These are phyloP conservation scores for Coelinius sp. DNA, from an alignment of 2,888 invertebrate genomes.

Conservation along the genomic window DNA sequence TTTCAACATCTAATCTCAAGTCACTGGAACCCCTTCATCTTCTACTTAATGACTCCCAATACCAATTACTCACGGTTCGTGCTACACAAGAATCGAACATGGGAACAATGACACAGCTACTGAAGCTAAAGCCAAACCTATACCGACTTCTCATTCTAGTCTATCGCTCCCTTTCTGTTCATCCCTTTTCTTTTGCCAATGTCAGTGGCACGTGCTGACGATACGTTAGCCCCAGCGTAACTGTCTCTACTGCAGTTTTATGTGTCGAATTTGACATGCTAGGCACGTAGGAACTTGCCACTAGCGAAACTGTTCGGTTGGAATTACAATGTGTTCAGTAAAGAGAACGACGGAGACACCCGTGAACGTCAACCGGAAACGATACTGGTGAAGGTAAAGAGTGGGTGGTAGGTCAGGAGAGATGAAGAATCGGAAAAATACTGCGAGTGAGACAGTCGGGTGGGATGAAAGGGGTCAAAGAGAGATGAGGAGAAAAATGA, in stretches of 20 bases:
- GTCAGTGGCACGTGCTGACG: slow-evolving; percentile 66
- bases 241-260: slow-evolving; percentile 68
- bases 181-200: slow-evolving; percentile 36
- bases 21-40: slow-evolving; percentile 40
- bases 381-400: slow-evolving; percentile 32
- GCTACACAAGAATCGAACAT: slow-evolving; percentile 37
- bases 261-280: slow-evolving; percentile 69
- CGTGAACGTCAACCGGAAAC: slow-evolving; percentile 28
- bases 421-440: slow-evolving; percentile 12
- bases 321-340: slow-evolving; percentile 67
- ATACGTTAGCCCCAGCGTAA: slow-evolving; percentile 67
- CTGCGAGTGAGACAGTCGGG: neutral
- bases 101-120: slow-evolving; percentile 38
- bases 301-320: slow-evolving; percentile 67
- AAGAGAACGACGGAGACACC: slow-evolving; percentile 45
- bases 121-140: slow-evolving; percentile 31
- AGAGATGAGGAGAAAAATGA: neutral
- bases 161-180: neutral
- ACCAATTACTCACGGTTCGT: slow-evolving; percentile 60
- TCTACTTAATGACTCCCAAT: slow-evolving; percentile 59
- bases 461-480: neutral
- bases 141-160: slow-evolving; percentile 40
- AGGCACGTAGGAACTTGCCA: slow-evolving; percentile 68
- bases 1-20: slow-evolving; percentile 34
- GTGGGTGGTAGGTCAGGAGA: slow-evolving; percentile 20